A percentile compares a stretch with the other conserved stretches of the same genome.
Conservation (phyloP, 2,113 vertebrate genomes). For the Mirounga angustirostris region DNA sequence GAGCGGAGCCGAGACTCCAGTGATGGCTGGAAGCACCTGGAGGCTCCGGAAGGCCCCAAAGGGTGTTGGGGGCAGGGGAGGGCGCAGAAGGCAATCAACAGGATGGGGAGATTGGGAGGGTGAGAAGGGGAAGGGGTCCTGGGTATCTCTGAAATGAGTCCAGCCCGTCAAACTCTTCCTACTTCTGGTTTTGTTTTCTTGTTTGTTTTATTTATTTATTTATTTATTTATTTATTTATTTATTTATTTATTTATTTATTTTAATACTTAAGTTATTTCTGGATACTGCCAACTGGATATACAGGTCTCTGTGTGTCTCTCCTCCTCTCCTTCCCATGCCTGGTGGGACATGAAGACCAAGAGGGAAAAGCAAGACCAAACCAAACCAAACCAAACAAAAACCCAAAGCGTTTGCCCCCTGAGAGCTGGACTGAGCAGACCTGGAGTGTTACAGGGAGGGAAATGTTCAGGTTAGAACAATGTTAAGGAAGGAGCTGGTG, state of each 20-base stretch:
- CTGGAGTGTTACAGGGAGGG: background rate
- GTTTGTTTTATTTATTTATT: background rate
- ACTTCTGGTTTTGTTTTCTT: background rate
- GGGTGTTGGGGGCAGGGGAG: background rate
- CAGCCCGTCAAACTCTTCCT: background rate
- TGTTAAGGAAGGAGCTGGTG: background rate
- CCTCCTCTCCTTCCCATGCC: background rate
- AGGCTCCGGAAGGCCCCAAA: background rate
- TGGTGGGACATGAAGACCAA: background rate
- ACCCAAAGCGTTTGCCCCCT: background rate
- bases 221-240: background rate
- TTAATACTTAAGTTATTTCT: background rate
- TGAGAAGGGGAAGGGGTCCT: fast-evolving
- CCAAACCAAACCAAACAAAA: background rate
- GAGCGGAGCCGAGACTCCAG: fast-evolving
- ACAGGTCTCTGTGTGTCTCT: background rate
- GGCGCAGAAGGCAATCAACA: fast-evolving
- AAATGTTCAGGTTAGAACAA: background rate
- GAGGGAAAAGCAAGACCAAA: background rate
- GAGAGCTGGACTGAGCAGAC: background rate
- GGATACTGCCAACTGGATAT: background rate
- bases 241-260: background rate
- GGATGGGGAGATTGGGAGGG: background rate
- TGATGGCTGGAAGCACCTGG: background rate
- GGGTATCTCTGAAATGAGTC: background rate